A percentile compares a stretch with the other conserved stretches of the same genome.
Conservation (phyloP, 2,888 invertebrate species). For the Periphyllus acericola region DNA sequence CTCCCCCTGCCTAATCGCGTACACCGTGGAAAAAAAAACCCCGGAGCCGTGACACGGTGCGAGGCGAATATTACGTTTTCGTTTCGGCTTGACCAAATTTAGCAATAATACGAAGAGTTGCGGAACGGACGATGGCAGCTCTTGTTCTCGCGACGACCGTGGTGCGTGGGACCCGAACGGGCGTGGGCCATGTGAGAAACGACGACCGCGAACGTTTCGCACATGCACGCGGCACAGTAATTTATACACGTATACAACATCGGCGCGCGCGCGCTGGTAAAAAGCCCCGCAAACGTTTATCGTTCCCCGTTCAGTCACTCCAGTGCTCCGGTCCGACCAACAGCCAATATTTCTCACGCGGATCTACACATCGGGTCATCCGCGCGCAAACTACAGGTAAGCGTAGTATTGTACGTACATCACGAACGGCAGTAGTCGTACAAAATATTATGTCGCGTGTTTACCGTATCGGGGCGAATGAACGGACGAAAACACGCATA, state of each 20-base stretch:
- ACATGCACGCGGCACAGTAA: neutral
- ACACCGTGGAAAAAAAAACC: no score
- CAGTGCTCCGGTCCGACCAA: constrained; percentile 33
- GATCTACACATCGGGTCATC: neutral
- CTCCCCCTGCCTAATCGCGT: no score
- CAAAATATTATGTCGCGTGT: no score
- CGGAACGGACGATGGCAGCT: neutral
- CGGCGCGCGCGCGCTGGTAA: constrained; percentile 4
- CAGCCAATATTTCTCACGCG: neutral
- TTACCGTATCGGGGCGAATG: no score
- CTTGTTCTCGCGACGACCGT: neutral
- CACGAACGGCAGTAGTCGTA: no score
- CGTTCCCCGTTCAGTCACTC: constrained; percentile 38
- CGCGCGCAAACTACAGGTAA: neutral
- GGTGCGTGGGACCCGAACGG: constrained; percentile 45
- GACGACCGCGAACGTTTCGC: constrained; percentile 42
- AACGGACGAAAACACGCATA: no score
- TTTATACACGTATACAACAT: neutral
- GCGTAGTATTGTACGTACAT: neutral
- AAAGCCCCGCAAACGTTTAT: neutral
- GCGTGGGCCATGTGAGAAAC: constrained; percentile 22
- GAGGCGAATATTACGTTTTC: constrained; percentile 10
- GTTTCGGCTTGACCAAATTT: constrained; percentile 54
- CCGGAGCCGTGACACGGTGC: no score
- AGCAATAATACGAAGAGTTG: neutral